Conservation (phyloP, 2,113 vertebrate species). For the Sakesphorus luctuosus region DNA sequence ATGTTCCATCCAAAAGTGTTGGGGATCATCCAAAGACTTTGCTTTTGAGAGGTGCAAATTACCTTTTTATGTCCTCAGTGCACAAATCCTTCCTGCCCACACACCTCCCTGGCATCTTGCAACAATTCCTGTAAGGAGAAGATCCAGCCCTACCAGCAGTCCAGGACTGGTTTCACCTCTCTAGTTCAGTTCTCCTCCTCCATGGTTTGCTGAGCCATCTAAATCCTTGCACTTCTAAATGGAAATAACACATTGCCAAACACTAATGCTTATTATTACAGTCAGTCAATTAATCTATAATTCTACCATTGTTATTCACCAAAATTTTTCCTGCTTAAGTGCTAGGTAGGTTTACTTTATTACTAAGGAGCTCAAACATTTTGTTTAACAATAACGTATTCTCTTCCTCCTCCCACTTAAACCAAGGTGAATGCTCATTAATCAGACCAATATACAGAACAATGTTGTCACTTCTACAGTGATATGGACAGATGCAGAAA, state of each 20-base stretch:
- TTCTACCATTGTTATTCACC: slow-evolving; percentile 14
- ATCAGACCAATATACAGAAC: not conserved
- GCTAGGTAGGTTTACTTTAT: slow-evolving; percentile 23
- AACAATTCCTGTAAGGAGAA: not conserved
- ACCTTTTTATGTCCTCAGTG: not conserved
- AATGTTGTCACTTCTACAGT: not conserved
- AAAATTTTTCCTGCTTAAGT: slow-evolving; percentile 35
- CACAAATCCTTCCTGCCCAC: not conserved
- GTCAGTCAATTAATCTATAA: slow-evolving; percentile 25
- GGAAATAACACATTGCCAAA: slow-evolving; percentile 6
- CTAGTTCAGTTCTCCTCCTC: not conserved
- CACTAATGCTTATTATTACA: slow-evolving; percentile 14
- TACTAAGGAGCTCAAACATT: slow-evolving; percentile 1
- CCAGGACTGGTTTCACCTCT: not conserved
- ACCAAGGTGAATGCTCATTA: not conserved
- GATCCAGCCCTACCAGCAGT: not conserved
- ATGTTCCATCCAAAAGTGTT: not conserved
- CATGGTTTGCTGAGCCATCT: not conserved
- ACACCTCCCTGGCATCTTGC: not conserved
- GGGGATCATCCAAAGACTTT: not conserved
- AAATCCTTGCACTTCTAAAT: slow-evolving; percentile 18
- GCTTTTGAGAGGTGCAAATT: not conserved
- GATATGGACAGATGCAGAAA: not conserved
- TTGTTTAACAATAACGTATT: slow-evolving; percentile 7
- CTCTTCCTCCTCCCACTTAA: not conserved